Conservation (phyloP, 2,888 invertebrate genomes). For the Agrilus biguttatus region DNA sequence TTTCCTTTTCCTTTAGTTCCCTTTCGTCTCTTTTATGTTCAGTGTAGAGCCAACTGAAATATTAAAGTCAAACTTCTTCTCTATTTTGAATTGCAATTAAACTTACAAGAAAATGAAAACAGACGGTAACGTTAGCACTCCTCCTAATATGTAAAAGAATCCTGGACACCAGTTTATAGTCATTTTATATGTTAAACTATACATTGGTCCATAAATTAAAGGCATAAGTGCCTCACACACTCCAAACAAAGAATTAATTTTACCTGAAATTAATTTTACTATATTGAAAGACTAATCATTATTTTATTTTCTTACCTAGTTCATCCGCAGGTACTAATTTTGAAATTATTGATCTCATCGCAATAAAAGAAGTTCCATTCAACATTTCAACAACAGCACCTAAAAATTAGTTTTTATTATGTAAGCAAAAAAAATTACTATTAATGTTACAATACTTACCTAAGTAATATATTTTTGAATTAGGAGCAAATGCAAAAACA, state of each 20-base stretch:
- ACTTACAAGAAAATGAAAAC: slow-evolving; percentile 15
- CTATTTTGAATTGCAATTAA: not conserved
- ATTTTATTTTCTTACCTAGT: slow-evolving; percentile 32
- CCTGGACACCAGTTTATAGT: slow-evolving; percentile 23
- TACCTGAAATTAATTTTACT: slow-evolving; percentile 21
- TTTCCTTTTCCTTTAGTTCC: slow-evolving; percentile 26
- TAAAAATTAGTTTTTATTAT: slow-evolving; percentile 9
- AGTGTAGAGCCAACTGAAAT: slow-evolving; percentile 30
- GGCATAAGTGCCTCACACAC: slow-evolving; percentile 24
- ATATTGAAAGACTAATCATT: not conserved
- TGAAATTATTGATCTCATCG: slow-evolving; percentile 40
- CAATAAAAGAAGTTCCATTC: slow-evolving; percentile 37
- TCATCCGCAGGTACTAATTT: slow-evolving; percentile 41
- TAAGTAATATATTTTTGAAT: slow-evolving; percentile 61
- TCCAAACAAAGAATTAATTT: slow-evolving; percentile 30
- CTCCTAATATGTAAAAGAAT: slow-evolving; percentile 20
- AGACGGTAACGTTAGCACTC: slow-evolving; percentile 18
- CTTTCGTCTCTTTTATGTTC: slow-evolving; percentile 27
- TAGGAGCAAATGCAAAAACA: slow-evolving; percentile 64
- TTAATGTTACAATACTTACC: slow-evolving; percentile 31
- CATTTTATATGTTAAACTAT: slow-evolving; percentile 20
- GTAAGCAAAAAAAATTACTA: not conserved
- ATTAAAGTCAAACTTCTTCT: slow-evolving; percentile 2
- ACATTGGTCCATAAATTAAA: slow-evolving; percentile 23
- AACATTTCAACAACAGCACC: slow-evolving; percentile 37